Evolutionary conservation across 2,797 vertebrate genomes (phyloP), one percentile per base, ranked within the genome.

Genomic region (Halcyon leucocephala): DNA sequence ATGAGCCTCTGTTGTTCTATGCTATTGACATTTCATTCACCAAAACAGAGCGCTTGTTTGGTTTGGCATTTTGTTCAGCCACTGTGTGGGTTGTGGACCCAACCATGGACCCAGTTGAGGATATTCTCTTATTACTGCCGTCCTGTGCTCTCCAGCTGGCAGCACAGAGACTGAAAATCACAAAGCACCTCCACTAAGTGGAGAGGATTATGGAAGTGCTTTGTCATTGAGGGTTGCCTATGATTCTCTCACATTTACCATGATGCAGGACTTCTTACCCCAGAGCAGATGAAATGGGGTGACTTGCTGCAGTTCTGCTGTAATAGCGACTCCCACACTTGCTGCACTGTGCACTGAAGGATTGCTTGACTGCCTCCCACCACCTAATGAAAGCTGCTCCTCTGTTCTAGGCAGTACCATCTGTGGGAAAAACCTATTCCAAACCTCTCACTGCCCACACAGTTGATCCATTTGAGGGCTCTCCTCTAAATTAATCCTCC

Each of bases 41-140:
- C 10, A 0, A 12, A 74, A 67, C 28, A 82, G 31, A 82, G 73
- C 3, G 2, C 14, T 46, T 88, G 33, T 28, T 89, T 67, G 44
- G n/a, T 33, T 88, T 86, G 33, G 26, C 31, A 12, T 69, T 67
- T 54, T 69, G 9, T 88, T 76, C 35, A 65, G 52, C 14, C 4
- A 1, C 25, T 51, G 22, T 21, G 33, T 14, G 37, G 9, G 29
- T 54, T 1, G 0, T n/a, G 41, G 49, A 44, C 48, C 20, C 57
- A 61, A 1, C 12, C 49, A 69, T 2, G 25, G 52, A 52, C 42
- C 6, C 60, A 42, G 3, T 2, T 0, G 1, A 84, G 39, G 35
- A 52, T 29, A 19, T 70, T 91, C 26, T 58, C n/a, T 69, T 37
- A 39, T 3, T 2, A 1, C 3, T 52, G 7, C 42, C 15, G 0